phyloP scores from a whole-genome alignment of 2,888 invertebrate genomes.

The Leptinotarsa haldemani region DNA sequence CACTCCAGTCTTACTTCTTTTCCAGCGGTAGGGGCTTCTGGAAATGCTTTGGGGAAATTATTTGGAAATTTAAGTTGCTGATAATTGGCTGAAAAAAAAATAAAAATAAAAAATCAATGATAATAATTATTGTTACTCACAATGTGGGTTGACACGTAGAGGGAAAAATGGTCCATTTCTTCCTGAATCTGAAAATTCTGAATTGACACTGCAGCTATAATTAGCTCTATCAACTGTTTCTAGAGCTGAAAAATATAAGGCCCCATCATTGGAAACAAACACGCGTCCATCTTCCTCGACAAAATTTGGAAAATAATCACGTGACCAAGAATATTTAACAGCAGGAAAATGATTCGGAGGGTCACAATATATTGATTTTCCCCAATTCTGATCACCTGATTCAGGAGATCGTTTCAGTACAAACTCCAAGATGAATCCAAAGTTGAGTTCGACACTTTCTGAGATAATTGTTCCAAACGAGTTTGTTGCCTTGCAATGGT shows the following conservation, averaged over 20 bases:
- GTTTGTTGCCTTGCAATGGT: constrained; percentile 93
- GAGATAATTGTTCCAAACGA: constrained; percentile 89
- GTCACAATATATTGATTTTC: constrained; percentile 91
- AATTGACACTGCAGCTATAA: constrained; percentile 93
- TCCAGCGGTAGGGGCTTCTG: constrained; percentile 91
- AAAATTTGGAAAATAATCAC: constrained; percentile 89
- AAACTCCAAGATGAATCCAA: constrained; percentile 91
- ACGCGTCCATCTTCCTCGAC: constrained; percentile 93
- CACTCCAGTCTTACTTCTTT: constrained; percentile 93
- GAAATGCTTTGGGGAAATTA: constrained; percentile 95
- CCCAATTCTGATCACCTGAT: constrained; percentile 91
- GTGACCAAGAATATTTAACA: constrained; percentile 92
- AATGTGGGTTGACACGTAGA: constrained; percentile 84
- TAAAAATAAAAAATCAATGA: constrained; percentile 24
- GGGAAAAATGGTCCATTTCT: constrained; percentile 91
- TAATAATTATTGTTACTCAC: constrained; percentile 64
- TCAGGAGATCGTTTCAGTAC: constrained; percentile 88
- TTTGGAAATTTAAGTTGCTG: constrained; percentile 84
- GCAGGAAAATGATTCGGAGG: constrained; percentile 92
- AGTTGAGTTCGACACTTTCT: constrained; percentile 87
- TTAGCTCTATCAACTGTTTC: constrained; percentile 90
- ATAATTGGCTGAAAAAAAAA: constrained; percentile 45
- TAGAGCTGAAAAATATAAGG: constrained; percentile 93
- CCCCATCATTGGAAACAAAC: constrained; percentile 94
- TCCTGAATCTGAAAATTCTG: constrained; percentile 86